Evolutionary conservation across 2,888 invertebrate species (phyloP), one percentile per base, ranked within the genome.

Genomic region (Trilocha varians): DNA sequence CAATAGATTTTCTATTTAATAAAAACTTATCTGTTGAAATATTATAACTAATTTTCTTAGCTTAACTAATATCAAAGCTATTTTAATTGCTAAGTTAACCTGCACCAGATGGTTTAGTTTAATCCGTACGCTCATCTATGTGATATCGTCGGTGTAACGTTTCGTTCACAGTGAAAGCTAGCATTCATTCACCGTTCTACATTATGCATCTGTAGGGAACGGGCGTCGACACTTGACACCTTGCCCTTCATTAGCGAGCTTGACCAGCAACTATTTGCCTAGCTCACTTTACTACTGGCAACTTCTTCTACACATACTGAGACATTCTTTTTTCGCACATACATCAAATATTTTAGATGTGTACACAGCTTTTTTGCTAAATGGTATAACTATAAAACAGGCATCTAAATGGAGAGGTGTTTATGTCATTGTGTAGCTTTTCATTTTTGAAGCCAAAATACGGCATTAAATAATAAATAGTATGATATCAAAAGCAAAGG

Each of bases 121-220:
- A 50, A 51, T 52, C 45, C 47, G 32, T 41, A 13, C 16, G 34
- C 50, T 49, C 62, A 64, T 66, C 66, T 64, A 51, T 53, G 49
- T 52, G 59, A 70, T 68, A 66, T 1, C 25, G 25, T 25, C 1
- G 70, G 78, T 77, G 73, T 82, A 68, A 63, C 63, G 70, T 82
- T 78, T 73, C 82, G 68, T 76, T 72, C 70, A 72, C 62, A 75
- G 80, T 73, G 83, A 83, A 82, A 84, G 82, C 82, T 74, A 75
- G 80, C 75, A 67, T 61, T 63, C 64, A 57, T 64, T 67, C 68
- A 66, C 64, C 77, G 78, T 74, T 75, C 68, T 72, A 73, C 70
- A 72, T 74, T 70, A 72, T 71, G 76, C 75, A 65, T 71, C 69
- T 65, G 73, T 70, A 64, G 60, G 62, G 63, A 65, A 53, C 58